These are phyloP conservation scores for Leiothrix lutea DNA, from an alignment of 2,113 vertebrate species.

Conservation along the genomic window DNA sequence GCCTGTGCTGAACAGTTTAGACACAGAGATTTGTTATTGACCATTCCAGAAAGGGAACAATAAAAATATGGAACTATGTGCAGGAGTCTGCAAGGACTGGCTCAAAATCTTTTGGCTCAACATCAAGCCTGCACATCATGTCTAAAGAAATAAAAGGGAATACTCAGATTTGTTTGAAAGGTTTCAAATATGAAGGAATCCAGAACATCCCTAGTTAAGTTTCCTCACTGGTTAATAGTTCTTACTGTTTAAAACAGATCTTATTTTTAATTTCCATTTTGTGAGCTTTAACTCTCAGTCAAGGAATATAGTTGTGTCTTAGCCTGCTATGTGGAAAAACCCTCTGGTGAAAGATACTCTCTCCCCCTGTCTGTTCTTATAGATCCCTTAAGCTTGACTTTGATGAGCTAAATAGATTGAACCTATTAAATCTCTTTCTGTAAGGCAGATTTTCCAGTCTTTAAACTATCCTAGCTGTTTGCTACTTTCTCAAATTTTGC, in stretches of 20 bases:
- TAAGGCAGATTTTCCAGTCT: constrained; percentile 14
- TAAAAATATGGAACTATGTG: not conserved
- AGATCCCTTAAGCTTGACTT: constrained; percentile 25
- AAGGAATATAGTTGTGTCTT: not conserved
- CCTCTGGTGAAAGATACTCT: not conserved
- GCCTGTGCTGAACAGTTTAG: not conserved
- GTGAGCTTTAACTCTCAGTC: not conserved
- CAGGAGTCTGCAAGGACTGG: not conserved
- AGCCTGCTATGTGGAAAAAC: not conserved
- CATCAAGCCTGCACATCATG: not conserved
- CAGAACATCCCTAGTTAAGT: not conserved
- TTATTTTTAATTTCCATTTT: not conserved
- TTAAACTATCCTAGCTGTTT: not conserved
- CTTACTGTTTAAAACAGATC: not conserved
- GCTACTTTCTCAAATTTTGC: not conserved
- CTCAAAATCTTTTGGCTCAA: not conserved
- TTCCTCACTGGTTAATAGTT: not conserved
- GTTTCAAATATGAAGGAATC: not conserved
- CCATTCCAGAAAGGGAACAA: not conserved
- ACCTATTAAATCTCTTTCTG: not conserved
- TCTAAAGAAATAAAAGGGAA: not conserved
- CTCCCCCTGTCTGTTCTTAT: not conserved
- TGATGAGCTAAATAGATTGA: constrained; percentile 35
- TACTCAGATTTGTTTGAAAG: not conserved
- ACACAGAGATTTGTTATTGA: not conserved